Percentiles rank a stretch among this genome's conserved stretches.
Evolutionary conservation across 1,140 invertebrate genomes (phyloP).

Genomic region (Drosophila tani): DNA sequence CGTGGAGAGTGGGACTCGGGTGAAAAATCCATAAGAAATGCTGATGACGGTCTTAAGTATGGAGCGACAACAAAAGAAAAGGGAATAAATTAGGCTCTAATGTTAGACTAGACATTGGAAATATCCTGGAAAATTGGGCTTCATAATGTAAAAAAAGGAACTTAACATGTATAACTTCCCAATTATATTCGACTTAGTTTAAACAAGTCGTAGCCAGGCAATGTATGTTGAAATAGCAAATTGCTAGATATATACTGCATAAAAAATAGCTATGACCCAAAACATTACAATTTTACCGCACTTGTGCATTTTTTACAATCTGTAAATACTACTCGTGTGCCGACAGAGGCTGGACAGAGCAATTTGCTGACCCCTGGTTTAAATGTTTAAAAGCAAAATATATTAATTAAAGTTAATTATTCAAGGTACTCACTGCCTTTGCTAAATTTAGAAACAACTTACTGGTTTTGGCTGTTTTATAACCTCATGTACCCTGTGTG

Average conservation of each 20-base stretch:
- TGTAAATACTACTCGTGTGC: too few species aligned
- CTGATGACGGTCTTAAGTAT: constrained; percentile 74
- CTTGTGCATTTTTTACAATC: too few species aligned
- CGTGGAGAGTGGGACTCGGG: background rate
- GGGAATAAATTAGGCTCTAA: constrained; percentile 27
- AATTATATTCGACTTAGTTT: too few species aligned
- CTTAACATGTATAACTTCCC: too few species aligned
- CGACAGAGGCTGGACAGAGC: too few species aligned
- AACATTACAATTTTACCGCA: too few species aligned
- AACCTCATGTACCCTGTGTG: background rate
- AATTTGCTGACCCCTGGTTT: too few species aligned
- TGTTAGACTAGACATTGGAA: background rate
- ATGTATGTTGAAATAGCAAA: too few species aligned
- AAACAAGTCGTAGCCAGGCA: too few species aligned
- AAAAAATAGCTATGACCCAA: too few species aligned
- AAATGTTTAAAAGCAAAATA: background rate
- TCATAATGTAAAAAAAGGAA: too few species aligned
- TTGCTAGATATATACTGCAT: too few species aligned
- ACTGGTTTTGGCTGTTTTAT: background rate
- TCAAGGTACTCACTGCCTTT: background rate
- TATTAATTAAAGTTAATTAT: background rate
- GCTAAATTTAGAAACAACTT: background rate
- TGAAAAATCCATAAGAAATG: constrained; percentile 59
- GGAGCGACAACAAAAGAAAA: constrained; percentile 42
- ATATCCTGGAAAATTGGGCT: constrained; percentile 10